A percentile compares a stretch with the other conserved stretches of the same genome.
Evolutionary conservation across 2,888 invertebrate species (phyloP).

Genomic region (Antheraea assamensis): DNA sequence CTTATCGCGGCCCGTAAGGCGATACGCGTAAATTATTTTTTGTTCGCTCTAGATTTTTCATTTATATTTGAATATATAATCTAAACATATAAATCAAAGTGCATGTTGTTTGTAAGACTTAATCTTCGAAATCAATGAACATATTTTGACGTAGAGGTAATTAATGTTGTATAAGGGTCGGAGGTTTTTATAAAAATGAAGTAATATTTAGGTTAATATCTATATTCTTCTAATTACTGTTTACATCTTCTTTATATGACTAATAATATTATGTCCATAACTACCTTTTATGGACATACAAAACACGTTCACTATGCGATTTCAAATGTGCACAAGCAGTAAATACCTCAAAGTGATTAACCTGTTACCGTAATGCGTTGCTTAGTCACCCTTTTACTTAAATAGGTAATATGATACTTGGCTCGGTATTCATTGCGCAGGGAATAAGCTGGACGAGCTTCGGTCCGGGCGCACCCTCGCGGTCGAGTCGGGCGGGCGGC

Average conservation of each 20-base stretch:
- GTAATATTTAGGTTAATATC: too few species aligned
- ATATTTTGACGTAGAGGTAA: too few species aligned
- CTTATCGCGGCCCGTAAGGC: not conserved
- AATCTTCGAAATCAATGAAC: too few species aligned
- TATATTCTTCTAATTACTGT: too few species aligned
- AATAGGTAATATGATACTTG: conserved; percentile 5
- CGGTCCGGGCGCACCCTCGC: conserved; percentile 1
- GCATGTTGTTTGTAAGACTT: too few species aligned
- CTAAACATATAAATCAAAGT: not conserved
- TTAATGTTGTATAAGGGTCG: too few species aligned
- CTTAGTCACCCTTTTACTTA: conserved; percentile 13
- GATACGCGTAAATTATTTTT: not conserved
- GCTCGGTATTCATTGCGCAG: not conserved
- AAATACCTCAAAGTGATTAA: not conserved
- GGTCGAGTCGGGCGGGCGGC: conserved; percentile 6
- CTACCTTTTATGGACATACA: not conserved
- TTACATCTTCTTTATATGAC: not conserved
- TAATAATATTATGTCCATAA: not conserved
- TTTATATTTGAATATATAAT: not conserved
- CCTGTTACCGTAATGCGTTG: not conserved
- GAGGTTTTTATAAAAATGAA: too few species aligned
- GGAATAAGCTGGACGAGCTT: conserved; percentile 8
- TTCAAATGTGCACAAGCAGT: not conserved
- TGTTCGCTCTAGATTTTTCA: not conserved
- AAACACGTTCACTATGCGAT: not conserved